Percentiles rank a stretch among this genome's conserved stretches.
phyloP scores from a whole-genome alignment of 2,113 vertebrate genomes.

The Zosterops japonicus region DNA sequence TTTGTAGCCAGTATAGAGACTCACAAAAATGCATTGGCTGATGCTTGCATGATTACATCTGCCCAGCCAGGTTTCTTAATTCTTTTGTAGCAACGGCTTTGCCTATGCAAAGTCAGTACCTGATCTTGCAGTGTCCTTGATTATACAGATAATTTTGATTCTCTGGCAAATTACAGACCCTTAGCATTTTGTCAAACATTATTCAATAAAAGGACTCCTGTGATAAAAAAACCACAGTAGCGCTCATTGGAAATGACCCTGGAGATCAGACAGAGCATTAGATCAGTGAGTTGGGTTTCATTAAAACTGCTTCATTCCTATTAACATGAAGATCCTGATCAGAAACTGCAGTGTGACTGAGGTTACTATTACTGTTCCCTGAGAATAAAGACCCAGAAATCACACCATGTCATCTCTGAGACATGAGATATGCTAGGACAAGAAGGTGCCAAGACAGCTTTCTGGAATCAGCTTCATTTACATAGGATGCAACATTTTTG shows the following conservation, averaged over 20 bases:
- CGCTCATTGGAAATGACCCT: neutral
- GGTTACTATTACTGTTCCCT: neutral
- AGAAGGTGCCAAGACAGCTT: neutral
- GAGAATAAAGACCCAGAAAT: neutral
- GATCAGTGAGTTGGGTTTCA: neutral
- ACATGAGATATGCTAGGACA: neutral
- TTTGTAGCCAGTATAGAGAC: neutral
- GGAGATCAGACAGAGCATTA: neutral
- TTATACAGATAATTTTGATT: slow-evolving; percentile 7
- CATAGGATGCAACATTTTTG: neutral
- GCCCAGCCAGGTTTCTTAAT: neutral
- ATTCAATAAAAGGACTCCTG: neutral
- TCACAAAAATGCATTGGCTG: slow-evolving; percentile 18
- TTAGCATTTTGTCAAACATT: neutral
- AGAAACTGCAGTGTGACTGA: neutral
- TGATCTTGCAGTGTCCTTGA: slow-evolving; percentile 22
- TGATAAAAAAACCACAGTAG: neutral
- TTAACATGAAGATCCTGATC: neutral
- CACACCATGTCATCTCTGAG: neutral
- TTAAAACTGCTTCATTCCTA: neutral
- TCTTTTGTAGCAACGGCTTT: neutral
- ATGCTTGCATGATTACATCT: neutral
- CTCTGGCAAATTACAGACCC: neutral
- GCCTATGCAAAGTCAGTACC: neutral
- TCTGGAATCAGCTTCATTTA: neutral